These are phyloP conservation scores for Ochropleura plecta DNA, from an alignment of 2,888 invertebrate species.

Conservation along the genomic window DNA sequence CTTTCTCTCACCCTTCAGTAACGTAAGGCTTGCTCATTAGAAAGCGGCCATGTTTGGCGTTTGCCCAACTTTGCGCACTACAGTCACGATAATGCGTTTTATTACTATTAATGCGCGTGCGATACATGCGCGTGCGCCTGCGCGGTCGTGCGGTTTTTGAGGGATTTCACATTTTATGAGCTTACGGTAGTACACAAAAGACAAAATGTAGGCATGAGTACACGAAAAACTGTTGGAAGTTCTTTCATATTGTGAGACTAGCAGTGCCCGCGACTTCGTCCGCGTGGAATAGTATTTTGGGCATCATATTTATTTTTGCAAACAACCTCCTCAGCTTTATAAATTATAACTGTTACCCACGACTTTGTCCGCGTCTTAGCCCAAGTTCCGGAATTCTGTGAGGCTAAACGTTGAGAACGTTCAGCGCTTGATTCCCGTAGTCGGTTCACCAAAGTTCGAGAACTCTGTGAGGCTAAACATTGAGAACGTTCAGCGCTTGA, in stretches of 20 bases:
- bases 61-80: slow-evolving; percentile 39
- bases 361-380: too few relatives aligned
- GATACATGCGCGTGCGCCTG: slow-evolving; percentile 31
- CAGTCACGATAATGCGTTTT: slow-evolving; percentile 65
- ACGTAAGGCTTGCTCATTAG: slow-evolving; percentile 57
- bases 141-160: slow-evolving; percentile 50
- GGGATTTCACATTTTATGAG: slow-evolving; percentile 44
- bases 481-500: too few relatives aligned
- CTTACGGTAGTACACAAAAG: slow-evolving; percentile 27
- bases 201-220: background rate
- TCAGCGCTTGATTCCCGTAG: too few relatives aligned
- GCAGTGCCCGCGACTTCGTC: too few relatives aligned
- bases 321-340: too few relatives aligned
- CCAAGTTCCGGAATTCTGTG: too few relatives aligned
- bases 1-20: slow-evolving; percentile 61
- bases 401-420: too few relatives aligned
- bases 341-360: too few relatives aligned
- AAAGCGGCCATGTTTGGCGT: slow-evolving; percentile 54
- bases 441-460: too few relatives aligned
- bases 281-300: too few relatives aligned
- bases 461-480: too few relatives aligned
- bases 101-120: slow-evolving; percentile 58
- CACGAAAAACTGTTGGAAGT: background rate
- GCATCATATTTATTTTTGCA: too few relatives aligned
- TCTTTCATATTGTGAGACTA: background rate